Base-by-base conservation (phyloP, 37 sponge, comb jelly and placozoan genomes). In the Beroe ovata region DNA sequence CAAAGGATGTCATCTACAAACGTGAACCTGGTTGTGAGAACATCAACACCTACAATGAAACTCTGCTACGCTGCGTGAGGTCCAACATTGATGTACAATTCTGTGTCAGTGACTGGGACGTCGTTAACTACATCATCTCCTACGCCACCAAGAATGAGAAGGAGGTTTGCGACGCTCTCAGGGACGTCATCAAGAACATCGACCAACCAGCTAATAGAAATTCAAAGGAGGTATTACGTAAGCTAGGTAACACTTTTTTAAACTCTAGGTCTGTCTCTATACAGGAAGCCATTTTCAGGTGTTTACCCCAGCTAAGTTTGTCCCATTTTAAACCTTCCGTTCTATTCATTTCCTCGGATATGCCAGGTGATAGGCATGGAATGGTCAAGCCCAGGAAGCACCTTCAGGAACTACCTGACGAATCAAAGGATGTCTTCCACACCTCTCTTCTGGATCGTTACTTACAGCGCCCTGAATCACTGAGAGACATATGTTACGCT, bases 61-160 rank as follows among this genome's bases (percentile, higher is more conserved):
- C 71, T 11, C 20, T 69, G 20, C 38, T 69, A 8, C 8, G 32
- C 1, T 29, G 38, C 38, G 19, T 35, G 3, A 6, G 38, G 32
- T 29, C 35, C 11, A 69, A 69, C 36, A 69, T 69, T 6, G 71
- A 69, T 29, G 38, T 69, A 4, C 71, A 69, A 34, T 69, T 21
- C 20, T 11, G 26, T 29, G 20, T 20, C 8, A 6, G 20, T 1
- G 32, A 6, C 4, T 69, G 71, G 71, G 71, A 69, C 36, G 6
- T 69, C 37, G 71, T 29, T 25, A 11, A 69, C 20, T 69, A 69
- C 25, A 8, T 69, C 26, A 19, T 69, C 4, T 16, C 35, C 25
- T 69, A 69, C 32, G 32, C 35, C 4, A 69, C 71, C 8, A 69
- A 69, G 25, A 29, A 16, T 35, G 71, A 69, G 71, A 69, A 69